A percentile compares a stretch with the other conserved stretches of the same genome.
phyloP scores from a whole-genome alignment of 2,888 invertebrate genomes.

The Cancer borealis region DNA sequence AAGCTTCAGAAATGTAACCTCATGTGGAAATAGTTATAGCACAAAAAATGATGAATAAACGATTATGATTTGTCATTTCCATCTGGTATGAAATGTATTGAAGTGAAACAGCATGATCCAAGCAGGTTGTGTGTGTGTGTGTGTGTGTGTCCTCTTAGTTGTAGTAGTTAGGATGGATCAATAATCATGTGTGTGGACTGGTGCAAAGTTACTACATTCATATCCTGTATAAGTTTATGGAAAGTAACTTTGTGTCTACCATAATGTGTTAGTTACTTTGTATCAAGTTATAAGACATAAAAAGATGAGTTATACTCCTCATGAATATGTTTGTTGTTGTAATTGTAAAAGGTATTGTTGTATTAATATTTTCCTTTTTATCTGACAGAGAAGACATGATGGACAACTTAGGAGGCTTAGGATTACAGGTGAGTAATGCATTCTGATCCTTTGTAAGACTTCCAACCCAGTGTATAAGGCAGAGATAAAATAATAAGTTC shows the following conservation, averaged over 20 bases:
- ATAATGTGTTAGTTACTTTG: background rate
- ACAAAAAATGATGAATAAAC: background rate
- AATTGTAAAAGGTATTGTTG: background rate
- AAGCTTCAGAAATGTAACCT: background rate
- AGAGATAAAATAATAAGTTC: background rate
- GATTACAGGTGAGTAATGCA: constrained; percentile 67
- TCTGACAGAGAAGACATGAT: constrained; percentile 75
- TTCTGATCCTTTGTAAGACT: background rate
- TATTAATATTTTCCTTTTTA: background rate
- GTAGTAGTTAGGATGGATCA: background rate
- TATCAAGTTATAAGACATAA: background rate
- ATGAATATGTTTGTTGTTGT: background rate
- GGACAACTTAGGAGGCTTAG: constrained; percentile 73
- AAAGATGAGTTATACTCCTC: background rate
- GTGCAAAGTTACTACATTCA: background rate
- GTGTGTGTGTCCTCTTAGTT: background rate
- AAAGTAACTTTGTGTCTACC: background rate
- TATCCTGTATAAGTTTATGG: background rate
- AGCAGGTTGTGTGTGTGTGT: background rate
- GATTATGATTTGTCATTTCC: background rate
- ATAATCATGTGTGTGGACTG: background rate
- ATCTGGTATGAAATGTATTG: background rate
- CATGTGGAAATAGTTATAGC: background rate
- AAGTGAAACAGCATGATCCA: background rate
- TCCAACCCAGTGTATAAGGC: background rate